These are phyloP conservation scores for Azemiops feae DNA, from an alignment of 2,113 vertebrate species.

Conservation along the genomic window DNA sequence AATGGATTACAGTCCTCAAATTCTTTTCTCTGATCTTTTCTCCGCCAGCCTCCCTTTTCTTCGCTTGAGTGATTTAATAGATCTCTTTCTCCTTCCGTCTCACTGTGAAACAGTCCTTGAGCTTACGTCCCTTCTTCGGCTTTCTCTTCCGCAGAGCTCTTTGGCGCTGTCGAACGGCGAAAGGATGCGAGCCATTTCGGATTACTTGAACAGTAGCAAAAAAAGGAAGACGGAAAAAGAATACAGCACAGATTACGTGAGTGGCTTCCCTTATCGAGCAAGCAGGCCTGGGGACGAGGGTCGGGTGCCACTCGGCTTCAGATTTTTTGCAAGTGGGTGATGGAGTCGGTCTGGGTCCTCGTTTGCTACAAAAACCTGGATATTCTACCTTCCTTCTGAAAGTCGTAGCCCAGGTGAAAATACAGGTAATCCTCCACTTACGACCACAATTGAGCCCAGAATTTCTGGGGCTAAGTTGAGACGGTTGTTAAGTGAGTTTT, in stretches of 20 bases:
- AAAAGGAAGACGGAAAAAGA: slow-evolving; percentile 93
- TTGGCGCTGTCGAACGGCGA: slow-evolving; percentile 72
- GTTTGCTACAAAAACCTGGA: not conserved
- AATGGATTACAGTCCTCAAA: too few species aligned
- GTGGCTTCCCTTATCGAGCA: not conserved
- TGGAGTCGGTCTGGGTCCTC: too few species aligned
- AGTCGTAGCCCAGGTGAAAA: not conserved
- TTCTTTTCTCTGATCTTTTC: too few species aligned
- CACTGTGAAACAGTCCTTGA: too few species aligned
- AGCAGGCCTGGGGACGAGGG: not conserved
- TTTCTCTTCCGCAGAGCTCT: slow-evolving; percentile 53
- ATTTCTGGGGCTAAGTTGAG: not conserved
- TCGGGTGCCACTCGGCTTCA: not conserved
- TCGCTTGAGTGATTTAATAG: too few species aligned
- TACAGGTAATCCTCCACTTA: not conserved
- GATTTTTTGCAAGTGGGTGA: not conserved
- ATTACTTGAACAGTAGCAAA: slow-evolving; percentile 89
- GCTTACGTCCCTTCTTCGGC: fast-evolving
- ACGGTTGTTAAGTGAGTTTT: not conserved
- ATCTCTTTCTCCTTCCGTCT: too few species aligned
- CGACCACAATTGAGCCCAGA: not conserved
- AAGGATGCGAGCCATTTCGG: slow-evolving; percentile 80
- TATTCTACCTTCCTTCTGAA: not conserved
- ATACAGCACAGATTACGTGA: slow-evolving; percentile 85
- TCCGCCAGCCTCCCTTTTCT: too few species aligned